Base-by-base conservation (phyloP, 2,113 vertebrate genomes). In the Laticauda laticaudata region DNA sequence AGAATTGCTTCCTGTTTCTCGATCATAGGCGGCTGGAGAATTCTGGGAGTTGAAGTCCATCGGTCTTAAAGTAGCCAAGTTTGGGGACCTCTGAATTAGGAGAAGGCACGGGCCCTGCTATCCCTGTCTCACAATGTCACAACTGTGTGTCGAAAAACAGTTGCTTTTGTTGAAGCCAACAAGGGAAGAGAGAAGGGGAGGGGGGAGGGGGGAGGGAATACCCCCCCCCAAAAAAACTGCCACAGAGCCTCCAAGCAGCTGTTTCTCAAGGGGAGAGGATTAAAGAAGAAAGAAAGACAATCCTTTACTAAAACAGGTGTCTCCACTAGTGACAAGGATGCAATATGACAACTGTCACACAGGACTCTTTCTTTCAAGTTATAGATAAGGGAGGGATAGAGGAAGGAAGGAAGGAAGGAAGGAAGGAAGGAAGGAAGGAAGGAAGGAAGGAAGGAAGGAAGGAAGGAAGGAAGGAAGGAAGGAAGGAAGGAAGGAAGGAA, bases 291-390 rank as follows among this genome's bases (percentile, higher is more conserved):
- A 20, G 48, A 26, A 15, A 91, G 86, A 85, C 11, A 54, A 34
- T 10, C 48, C n/a, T 81, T 89, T 89, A 12, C 48, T 5, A 64
- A 51, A 89, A 86, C 93, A 93, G 90, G 93, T 93, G 93, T 45
- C 86, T 90, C 34, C 26, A 23, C 69, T 34, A 11, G 39, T 21
- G 57, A 29, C 23, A 23, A 43, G 51, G 69, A 61, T 45, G 34
- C 61, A 18, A 2, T 26, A 91, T 1, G 57, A 48, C 85, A 64
- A 48, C n/a, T 56, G 90, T 53, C 34, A n/a, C 21, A 5, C 21
- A 85, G 86, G 57, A 56, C 43, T 24, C 69, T 81, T 39, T 39
- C 21, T 81, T 81, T 81, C 18, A 39, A 81, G 39, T 39, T 20
- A 10, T 4, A 14, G 85, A 26, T 24, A 2, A 45, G 21, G 85